Conservation (phyloP, 2,113 vertebrate species). For the Struthio camelus region DNA sequence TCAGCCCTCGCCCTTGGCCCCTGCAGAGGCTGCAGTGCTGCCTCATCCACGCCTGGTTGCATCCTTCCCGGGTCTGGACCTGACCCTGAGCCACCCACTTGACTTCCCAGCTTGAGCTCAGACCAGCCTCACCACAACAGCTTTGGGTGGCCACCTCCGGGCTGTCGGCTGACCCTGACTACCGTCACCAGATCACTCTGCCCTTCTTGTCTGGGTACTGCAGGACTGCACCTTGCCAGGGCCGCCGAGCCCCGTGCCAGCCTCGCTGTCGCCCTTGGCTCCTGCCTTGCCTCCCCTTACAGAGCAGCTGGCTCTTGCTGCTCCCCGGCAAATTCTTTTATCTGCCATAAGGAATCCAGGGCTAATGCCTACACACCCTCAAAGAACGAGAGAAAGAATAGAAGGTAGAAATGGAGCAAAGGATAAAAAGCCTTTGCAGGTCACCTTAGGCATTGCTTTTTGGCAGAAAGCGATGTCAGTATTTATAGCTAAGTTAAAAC, state of each 20-base stretch:
- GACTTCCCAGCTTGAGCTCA: background rate
- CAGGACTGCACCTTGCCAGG: background rate
- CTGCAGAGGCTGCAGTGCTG: background rate
- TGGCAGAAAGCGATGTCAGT: constrained; percentile 34
- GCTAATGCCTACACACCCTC: background rate
- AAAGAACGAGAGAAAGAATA: background rate
- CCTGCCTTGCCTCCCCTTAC: background rate
- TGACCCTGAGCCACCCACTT: background rate
- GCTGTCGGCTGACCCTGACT: background rate
- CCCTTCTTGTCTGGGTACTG: background rate
- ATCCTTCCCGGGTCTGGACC: background rate
- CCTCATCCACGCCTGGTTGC: background rate
- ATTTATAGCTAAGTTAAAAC: constrained; percentile 53
- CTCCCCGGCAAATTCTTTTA: background rate
- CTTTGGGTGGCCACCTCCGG: background rate
- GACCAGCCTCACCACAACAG: background rate
- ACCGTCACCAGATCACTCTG: background rate
- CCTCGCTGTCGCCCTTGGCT: background rate
- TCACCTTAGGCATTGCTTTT: constrained; percentile 62
- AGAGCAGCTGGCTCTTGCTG: background rate
- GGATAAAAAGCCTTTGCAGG: background rate
- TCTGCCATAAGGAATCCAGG: background rate
- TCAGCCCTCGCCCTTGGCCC: background rate
- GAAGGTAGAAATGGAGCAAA: background rate
- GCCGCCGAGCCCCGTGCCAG: background rate